A percentile compares a stretch with the other conserved stretches of the same genome.
Conservation (phyloP, 2,797 vertebrate genomes). For the Sebastes matsubarae region DNA sequence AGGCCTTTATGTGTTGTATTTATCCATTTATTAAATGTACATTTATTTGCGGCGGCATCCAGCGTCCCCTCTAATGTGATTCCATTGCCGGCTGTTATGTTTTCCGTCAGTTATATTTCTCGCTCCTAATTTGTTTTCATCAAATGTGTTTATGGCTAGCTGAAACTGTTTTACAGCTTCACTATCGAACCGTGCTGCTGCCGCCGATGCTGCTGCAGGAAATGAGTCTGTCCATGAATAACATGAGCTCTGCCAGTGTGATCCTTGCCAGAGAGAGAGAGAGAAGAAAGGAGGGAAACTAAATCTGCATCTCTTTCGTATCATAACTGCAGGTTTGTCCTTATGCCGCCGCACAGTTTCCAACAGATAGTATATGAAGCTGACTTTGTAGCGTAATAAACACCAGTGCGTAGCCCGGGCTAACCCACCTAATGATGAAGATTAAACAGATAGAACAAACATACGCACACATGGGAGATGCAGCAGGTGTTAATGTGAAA, state of each 20-base stretch:
- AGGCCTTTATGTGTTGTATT: conserved; percentile 78
- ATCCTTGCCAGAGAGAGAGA: conserved; percentile 47
- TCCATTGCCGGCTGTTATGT: conserved; percentile 83
- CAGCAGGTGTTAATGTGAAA: conserved; percentile 84
- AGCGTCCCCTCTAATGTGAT: conserved; percentile 80
- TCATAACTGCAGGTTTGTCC: conserved; percentile 46
- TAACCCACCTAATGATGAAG: conserved; percentile 64
- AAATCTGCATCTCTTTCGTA: conserved; percentile 55
- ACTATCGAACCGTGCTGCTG: conserved; percentile 75
- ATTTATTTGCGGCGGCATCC: conserved; percentile 81
- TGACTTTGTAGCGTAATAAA: conserved; percentile 54
- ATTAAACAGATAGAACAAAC: conserved; percentile 66
- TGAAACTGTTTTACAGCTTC: conserved; percentile 84
- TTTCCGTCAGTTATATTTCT: conserved; percentile 84
- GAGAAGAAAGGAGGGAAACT: conserved; percentile 44
- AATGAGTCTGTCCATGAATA: conserved; percentile 82
- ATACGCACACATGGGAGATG: conserved; percentile 56
- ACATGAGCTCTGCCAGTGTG: conserved; percentile 67
- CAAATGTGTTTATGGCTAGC: conserved; percentile 85
- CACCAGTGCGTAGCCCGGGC: conserved; percentile 31
- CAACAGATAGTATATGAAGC: conserved; percentile 38
- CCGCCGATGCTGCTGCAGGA: conserved; percentile 72
- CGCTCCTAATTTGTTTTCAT: conserved; percentile 85
- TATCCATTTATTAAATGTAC: conserved; percentile 84
- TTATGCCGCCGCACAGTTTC: conserved; percentile 26